Base-by-base conservation (phyloP, 2,797 vertebrate species). In the Myoxocephalus aenaeus region DNA sequence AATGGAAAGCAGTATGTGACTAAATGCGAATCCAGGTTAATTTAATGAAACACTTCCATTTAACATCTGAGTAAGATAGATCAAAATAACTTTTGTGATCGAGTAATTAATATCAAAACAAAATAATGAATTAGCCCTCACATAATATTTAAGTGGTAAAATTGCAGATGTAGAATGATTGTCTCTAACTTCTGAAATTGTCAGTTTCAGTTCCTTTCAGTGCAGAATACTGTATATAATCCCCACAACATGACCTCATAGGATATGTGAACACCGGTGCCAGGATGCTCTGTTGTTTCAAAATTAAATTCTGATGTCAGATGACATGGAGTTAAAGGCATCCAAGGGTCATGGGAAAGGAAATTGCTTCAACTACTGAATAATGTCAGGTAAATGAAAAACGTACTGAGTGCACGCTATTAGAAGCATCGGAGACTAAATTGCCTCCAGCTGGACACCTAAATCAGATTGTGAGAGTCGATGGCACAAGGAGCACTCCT, bases 271-370 rank as follows among this genome's bases (percentile, higher is more conserved):
- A 56, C 73, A 83, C 44, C 14, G 62, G 57, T 83, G 78, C n/a
- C 86, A 87, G 90, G 90, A 89, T 83, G 78, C 75, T 90, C 86
- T 89, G 89, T 83, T 89, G 77, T 82, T 63, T 53, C 69, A 57
- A 91, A 92, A 94, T 93, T 86, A 4, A 90, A 92, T 92, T 90
- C 57, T 87, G 80, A 91, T 89, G 90, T 90, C 87, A 91, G 82
- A 90, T 88, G 90, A 90, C 89, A 85, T 67, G 63, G 73, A 86
- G 82, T 62, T 74, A 80, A 84, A 89, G 76, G 91, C 86, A 73
- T 87, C 76, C 68, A 79, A 25, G 87, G 87, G 91, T 93, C 91
- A 88, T 65, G 75, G 89, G 42, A 81, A 88, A 89, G 90, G 92
- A 92, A 91, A 93, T 90, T 72, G 70, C 77, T 67, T 79, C 73